Evolutionary conservation across 1,140 invertebrate genomes (phyloP), one percentile per base, ranked within the genome.

Genomic region (Caenorhabditis remanei): DNA sequence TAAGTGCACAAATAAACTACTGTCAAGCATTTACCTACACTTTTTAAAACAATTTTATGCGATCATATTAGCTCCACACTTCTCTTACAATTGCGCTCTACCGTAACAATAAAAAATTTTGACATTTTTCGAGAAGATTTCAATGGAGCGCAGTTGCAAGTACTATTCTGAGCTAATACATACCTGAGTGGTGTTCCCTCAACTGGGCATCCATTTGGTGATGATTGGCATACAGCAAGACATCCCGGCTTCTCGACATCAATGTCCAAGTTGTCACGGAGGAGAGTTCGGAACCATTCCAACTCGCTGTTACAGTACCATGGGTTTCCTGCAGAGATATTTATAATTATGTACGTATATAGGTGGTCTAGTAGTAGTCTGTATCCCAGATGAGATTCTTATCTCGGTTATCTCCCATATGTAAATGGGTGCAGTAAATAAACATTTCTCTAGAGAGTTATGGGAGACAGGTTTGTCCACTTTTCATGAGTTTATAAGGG

Each of bases 211-310:
- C 90, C 90, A 82, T 92, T 92, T 53, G 86, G 32, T 5, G 88
- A 88, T 14, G 88, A 82, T 16, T 53, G 84, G 83, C 91, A 92
- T 8, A 88, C 86, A 48, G 91, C 90, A 43, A 90, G 84, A 87
- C 91, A 92, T 16, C 90, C 91, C 13, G 91, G 92, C 86, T 93
- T 93, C 79, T 92, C 92, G 61, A 92, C 92, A 83, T 93, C 91
- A 85, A 92, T 92, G 55, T 92, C 91, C 46, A 90, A 56, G 87
- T 92, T 92, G 40, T 91, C 90, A n/a, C 91, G 87, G 55, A 92
- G 58, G 56, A 93, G 65, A 43, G 90, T 90, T 8, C 91, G 90
- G 87, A 92, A 93, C 92, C 92, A 92, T 88, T 92, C 90, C n/a
- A 92, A 83, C 24, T 86, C 61, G 46, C 86, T 89, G 79, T 92